Percentiles rank a stretch among this genome's conserved stretches.
Evolutionary conservation across 2,888 invertebrate genomes (phyloP).

Genomic region (Drosophila macrospina): DNA sequence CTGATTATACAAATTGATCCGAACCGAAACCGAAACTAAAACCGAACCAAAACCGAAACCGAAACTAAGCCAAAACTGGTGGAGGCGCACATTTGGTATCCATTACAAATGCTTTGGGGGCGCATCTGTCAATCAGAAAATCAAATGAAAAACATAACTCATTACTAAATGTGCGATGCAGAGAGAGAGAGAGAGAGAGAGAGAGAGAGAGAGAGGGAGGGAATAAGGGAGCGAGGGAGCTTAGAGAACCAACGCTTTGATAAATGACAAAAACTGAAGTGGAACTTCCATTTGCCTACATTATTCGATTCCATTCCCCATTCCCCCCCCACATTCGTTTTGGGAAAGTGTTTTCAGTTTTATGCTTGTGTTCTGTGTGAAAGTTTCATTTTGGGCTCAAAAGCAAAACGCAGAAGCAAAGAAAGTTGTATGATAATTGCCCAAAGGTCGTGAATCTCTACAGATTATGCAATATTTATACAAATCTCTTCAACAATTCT

Average conservation of each 20-base stretch:
- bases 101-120: slow-evolving; percentile 48
- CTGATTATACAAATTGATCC: slow-evolving; percentile 42
- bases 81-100: slow-evolving; percentile 63
- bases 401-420: slow-evolving; percentile 42
- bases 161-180: slow-evolving; percentile 17
- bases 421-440: slow-evolving; percentile 67
- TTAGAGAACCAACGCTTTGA: slow-evolving; percentile 39
- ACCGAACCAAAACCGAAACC: slow-evolving; percentile 1
- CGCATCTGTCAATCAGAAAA: slow-evolving; percentile 63
- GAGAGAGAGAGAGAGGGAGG: neutral
- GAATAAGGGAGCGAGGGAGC: too few species aligned
- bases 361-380: slow-evolving; percentile 71
- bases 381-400: slow-evolving; percentile 39
- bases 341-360: slow-evolving; percentile 62
- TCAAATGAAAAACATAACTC: slow-evolving; percentile 73
- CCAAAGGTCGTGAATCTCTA: slow-evolving; percentile 63
- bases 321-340: slow-evolving; percentile 1
- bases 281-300: slow-evolving; percentile 44
- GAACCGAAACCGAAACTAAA: slow-evolving; percentile 12
- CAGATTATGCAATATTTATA: slow-evolving; percentile 67
- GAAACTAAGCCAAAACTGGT: slow-evolving; percentile 27
- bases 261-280: slow-evolving; percentile 65
- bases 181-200: neutral
- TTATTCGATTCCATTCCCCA: slow-evolving; percentile 10
- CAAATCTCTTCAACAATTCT: slow-evolving; percentile 49